Evolutionary conservation across 35 echinoderm and acorn worm genomes (phyloP), one percentile per base, ranked within the genome.

Genomic region (Ophioderma brevispina): DNA sequence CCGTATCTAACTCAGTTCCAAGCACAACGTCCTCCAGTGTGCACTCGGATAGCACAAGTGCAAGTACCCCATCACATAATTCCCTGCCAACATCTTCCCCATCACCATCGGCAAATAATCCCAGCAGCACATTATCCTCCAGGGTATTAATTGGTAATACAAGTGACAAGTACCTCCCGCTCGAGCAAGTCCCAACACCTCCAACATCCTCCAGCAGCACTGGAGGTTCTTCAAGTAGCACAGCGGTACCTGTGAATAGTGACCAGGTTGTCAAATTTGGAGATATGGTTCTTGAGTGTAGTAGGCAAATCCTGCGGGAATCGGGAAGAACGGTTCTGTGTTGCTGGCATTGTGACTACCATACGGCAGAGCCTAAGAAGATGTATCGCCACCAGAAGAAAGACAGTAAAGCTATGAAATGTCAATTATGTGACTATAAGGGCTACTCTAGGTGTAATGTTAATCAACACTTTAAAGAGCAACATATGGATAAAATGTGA

Each of bases 301-400:
- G 97, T 38, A 82, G 97, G 1, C 97, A 99, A 88, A 95, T 99
- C 30, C 50, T 99, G 32, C 43, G 97, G 39, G 97, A 99, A 38
- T 99, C 97, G 1, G 97, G 97, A 19, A 76, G 97, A 31, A 99
- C 97, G 23, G 97, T 99, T 15, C 81, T 99, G 0, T 99, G 97
- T 70, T 99, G 97, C 37, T 99, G 94, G 93, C 64, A 85, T 77
- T 99, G 97, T 91, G 97, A 99, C 40, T 99, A 95, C 39, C 97
- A 99, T 84, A 95, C 97, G 23, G 97, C 97, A 38, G 97, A 99
- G 78, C 97, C 97, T 37, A 92, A 91, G 55, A 99, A 99, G 85
- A 99, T 99, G 97, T 89, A 93, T 76, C 84, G 97, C 55, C 97
- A 99, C 79, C 97, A 99, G 84, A 89, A 92, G 37, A 90, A 90